These are phyloP conservation scores for Cyprinus carpio DNA, from an alignment of 2,113 vertebrate species.

Conservation along the genomic window DNA sequence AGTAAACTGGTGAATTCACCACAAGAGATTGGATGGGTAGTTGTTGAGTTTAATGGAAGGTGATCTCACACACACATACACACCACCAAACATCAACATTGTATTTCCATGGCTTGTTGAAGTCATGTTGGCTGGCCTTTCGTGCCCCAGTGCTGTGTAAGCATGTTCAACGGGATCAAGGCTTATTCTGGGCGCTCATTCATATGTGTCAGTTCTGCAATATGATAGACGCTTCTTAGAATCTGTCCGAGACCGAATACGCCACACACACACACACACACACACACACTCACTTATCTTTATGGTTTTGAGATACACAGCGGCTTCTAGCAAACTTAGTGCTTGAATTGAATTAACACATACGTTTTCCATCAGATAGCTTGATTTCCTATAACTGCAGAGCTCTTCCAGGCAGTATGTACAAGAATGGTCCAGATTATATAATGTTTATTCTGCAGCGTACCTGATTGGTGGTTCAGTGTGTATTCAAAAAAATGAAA, in stretches of 20 bases:
- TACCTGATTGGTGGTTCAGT: background rate
- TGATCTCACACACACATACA: background rate
- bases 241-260: background rate
- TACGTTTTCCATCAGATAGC: background rate
- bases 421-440: background rate
- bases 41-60: background rate
- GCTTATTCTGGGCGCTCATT: constrained; percentile 38
- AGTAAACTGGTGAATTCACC: background rate
- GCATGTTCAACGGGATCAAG: constrained; percentile 33
- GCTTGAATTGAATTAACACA: background rate
- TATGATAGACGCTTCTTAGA: constrained; percentile 25
- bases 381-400: background rate
- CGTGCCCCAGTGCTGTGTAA: background rate
- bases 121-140: background rate
- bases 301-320: background rate
- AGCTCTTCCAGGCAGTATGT: background rate
- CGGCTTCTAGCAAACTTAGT: background rate
- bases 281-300: background rate
- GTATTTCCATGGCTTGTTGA: background rate
- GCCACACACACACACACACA: background rate
- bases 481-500: background rate
- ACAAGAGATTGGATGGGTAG: background rate
- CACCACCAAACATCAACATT: background rate
- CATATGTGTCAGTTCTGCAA: constrained; percentile 29
- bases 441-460: background rate